A percentile compares a stretch with the other conserved stretches of the same genome.
phyloP scores from a whole-genome alignment of 2,888 invertebrate species.

The Chrysolina oricalcia region DNA sequence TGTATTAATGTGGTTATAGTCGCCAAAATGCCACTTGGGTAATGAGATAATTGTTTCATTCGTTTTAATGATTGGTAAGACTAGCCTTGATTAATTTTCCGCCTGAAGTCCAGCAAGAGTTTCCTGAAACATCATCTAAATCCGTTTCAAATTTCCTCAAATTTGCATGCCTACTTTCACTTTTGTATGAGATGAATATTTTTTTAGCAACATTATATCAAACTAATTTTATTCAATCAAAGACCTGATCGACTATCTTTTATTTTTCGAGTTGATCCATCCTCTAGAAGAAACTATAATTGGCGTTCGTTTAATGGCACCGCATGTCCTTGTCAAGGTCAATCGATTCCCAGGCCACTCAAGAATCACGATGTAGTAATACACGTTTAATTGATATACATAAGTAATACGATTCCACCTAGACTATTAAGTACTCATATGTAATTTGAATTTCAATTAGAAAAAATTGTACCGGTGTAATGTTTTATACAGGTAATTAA shows the following conservation, averaged over 20 bases:
- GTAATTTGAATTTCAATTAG: neutral
- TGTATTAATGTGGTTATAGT: too few species aligned
- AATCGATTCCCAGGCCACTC: slow-evolving; percentile 3
- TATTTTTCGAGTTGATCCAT: neutral
- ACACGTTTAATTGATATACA: slow-evolving; percentile 15
- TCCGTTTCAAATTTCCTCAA: too few species aligned
- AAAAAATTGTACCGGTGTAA: neutral
- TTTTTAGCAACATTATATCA: neutral
- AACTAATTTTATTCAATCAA: neutral
- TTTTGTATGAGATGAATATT: too few species aligned
- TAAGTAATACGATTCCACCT: slow-evolving; percentile 5
- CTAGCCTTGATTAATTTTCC: too few species aligned
- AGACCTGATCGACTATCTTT: neutral
- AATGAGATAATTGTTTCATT: too few species aligned
- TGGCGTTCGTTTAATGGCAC: slow-evolving; percentile 5
- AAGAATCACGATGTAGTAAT: slow-evolving; percentile 2
- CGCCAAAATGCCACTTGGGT: too few species aligned
- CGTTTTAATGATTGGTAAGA: too few species aligned
- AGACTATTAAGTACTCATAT: neutral
- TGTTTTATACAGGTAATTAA: neutral
- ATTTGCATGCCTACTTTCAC: too few species aligned
- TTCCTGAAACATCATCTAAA: too few species aligned
- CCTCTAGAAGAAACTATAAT: neutral
- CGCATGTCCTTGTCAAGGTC: slow-evolving; percentile 11
- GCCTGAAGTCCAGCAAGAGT: too few species aligned